Conservation (phyloP, 2,888 invertebrate species). For the Tenthredo amoena region DNA sequence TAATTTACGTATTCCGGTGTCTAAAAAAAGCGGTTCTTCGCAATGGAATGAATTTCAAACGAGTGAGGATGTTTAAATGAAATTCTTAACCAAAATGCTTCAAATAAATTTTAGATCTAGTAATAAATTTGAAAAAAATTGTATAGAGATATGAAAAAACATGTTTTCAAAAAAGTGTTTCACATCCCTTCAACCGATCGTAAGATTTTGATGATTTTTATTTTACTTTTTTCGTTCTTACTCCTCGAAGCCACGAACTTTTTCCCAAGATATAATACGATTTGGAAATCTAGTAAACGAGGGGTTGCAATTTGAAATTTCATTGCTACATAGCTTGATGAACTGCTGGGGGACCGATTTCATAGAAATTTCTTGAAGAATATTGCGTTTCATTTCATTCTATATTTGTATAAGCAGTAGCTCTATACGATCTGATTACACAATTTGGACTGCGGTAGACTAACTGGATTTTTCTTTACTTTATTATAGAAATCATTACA, state of each 20-base stretch:
- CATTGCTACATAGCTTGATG: no score
- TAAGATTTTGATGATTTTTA: background rate
- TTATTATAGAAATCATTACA: no score
- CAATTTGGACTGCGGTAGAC: no score
- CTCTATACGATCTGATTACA: no score
- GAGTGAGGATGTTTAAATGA: background rate
- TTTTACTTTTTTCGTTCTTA: background rate
- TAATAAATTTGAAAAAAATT: background rate
- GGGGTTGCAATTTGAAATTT: background rate
- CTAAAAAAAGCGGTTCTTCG: background rate
- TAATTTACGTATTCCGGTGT: background rate
- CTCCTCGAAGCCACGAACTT: background rate
- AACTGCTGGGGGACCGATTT: background rate
- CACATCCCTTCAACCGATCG: background rate
- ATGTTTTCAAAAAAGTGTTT: background rate
- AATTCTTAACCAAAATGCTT: background rate
- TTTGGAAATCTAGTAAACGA: background rate
- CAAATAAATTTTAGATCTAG: background rate
- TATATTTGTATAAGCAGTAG: background rate
- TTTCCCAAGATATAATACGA: background rate
- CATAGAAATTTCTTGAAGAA: background rate
- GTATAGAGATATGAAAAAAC: background rate
- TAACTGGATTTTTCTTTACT: no score
- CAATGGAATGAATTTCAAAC: background rate
- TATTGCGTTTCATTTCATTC: background rate